Base-by-base conservation (phyloP, 2,797 vertebrate genomes). In the Brachymystax lenok region DNA sequence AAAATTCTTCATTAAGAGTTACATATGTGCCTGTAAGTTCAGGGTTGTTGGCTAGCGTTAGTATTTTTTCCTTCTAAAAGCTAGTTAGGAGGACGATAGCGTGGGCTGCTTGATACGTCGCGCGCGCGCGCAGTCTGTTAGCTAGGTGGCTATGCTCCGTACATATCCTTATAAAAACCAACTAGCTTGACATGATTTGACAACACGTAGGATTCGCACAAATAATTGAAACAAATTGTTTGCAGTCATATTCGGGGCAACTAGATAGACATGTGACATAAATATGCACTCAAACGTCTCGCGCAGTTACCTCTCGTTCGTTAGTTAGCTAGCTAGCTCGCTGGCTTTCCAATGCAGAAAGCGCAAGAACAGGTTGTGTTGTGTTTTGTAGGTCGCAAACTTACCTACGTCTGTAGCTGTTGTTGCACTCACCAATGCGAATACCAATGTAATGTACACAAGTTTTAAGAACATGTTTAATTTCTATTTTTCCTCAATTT, bases 391-490 rank as follows among this genome's bases (percentile, higher is more conserved):
- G 84, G 80, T 82, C 74, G 82, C 76, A 27, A 86, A 92, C 92
- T 90, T 86, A 93, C 92, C 89, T 79, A 78, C 28, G 72, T 82
- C 83, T 17, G 69, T 5, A 3, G 79, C 73, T 74, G 77, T 76
- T 19, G 86, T 78, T 28, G 85, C 84, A 52, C 87, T 86, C 12
- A 90, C 28, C 79, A 91, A 54, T 75, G 79, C 86, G 63, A 92
- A 51, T 33, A 83, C 81, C 1, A 88, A 81, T 0, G 84, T 72
- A 74, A 90, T 72, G 73, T 91, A 88, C 68, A 91, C 67, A 83
- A 86, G 17, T 82, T 87, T 93, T 70, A 72, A 21, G 77, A 80
- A 83, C 94, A 95, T 95, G 79, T 77, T 40, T 27, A 33, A 79
- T 73, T 78, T 59, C 40, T 59, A 16, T 30, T 75, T n/a, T 46